Evolutionary conservation across 2,888 invertebrate species (phyloP).

Genomic region (Doris montereyensis): DNA sequence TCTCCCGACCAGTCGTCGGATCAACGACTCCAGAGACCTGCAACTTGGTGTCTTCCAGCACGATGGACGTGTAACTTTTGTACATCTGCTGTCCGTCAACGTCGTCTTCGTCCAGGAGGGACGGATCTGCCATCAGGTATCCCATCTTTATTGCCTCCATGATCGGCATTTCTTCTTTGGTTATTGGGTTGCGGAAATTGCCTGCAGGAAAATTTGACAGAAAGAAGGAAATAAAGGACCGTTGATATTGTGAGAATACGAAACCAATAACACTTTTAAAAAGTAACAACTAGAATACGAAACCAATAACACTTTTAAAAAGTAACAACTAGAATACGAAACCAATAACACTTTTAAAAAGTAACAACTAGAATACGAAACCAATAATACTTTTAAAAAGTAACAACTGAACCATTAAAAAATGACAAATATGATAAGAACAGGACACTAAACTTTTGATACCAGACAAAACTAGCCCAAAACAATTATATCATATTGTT

Average conservation of each 20-base stretch:
- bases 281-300: no score
- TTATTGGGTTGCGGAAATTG: constrained; percentile 75
- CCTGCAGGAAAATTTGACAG: constrained; percentile 72
- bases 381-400: no score
- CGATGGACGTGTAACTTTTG: constrained; percentile 55
- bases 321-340: no score
- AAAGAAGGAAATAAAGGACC: background rate
- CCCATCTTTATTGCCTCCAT: constrained; percentile 83
- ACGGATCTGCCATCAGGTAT: constrained; percentile 73
- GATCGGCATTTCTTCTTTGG: constrained; percentile 75
- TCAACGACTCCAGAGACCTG: constrained; percentile 57
- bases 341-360: no score
- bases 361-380: no score
- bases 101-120: constrained; percentile 47
- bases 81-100: constrained; percentile 49
- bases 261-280: no score
- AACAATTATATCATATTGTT: background rate
- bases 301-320: no score
- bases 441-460: no score
- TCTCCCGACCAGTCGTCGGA: constrained; percentile 59
- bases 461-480: no score
- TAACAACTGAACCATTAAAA: no score
- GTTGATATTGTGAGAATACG: no score
- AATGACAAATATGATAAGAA: no score
- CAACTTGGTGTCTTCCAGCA: constrained; percentile 58